phyloP scores from a whole-genome alignment of 2,888 invertebrate genomes.

The Encarsia formosa region DNA sequence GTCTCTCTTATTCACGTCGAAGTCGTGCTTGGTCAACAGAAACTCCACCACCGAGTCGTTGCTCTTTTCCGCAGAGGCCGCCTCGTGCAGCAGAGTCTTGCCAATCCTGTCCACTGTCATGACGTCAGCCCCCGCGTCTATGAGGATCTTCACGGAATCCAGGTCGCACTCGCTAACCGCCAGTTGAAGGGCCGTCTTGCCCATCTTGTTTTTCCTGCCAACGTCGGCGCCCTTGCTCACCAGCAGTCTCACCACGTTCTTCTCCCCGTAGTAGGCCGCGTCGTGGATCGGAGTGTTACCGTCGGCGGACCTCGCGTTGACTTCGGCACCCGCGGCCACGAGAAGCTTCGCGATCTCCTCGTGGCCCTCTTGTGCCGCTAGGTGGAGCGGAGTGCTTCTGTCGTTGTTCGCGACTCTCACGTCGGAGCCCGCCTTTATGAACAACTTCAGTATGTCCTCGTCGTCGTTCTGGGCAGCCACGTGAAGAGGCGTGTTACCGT shows the following conservation, averaged over 20 bases:
- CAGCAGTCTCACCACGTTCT: constrained; percentile 1
- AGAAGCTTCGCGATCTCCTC: constrained; percentile 6
- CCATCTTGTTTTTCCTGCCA: constrained; percentile 1
- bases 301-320: background rate
- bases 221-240: constrained; percentile 13
- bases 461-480: constrained; percentile 9
- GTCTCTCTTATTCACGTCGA: too few relatives aligned
- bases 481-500: constrained; percentile 18
- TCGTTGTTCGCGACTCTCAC: constrained; percentile 3
- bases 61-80: too few relatives aligned
- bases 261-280: constrained; percentile 9
- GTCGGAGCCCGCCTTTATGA: constrained; percentile 8
- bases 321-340: constrained; percentile 8
- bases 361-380: constrained; percentile 14
- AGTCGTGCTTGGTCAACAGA: too few relatives aligned
- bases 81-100: too few relatives aligned
- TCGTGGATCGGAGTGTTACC: constrained; percentile 17
- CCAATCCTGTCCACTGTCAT: too few relatives aligned
- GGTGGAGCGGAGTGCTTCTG: constrained; percentile 15
- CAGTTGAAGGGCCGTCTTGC: constrained; percentile 11
- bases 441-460: constrained; percentile 7
- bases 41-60: too few relatives aligned
- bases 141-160: too few relatives aligned
- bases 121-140: too few relatives aligned
- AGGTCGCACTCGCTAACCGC: too few relatives aligned